phyloP scores from a whole-genome alignment of 2,113 vertebrate species.

The Toxostoma redivivum region DNA sequence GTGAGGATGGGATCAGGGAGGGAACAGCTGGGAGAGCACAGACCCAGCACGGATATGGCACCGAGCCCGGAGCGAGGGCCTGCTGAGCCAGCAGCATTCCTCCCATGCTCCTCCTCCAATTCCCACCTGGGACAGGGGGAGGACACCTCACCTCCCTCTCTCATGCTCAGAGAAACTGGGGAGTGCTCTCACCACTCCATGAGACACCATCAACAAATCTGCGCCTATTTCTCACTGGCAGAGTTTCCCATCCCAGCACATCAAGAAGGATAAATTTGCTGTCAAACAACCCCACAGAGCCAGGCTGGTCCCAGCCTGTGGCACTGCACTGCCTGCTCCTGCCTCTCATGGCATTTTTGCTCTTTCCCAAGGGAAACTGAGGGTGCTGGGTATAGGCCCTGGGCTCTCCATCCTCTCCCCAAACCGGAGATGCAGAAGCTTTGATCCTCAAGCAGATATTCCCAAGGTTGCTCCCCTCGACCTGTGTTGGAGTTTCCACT shows the following conservation, averaged over 20 bases:
- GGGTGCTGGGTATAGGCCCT: neutral
- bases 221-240: fast-evolving
- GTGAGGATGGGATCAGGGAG: fast-evolving
- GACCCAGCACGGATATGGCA: neutral
- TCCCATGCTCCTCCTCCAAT: neutral
- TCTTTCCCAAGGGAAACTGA: neutral
- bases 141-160: neutral
- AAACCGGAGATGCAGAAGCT: neutral
- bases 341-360: neutral
- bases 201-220: fast-evolving
- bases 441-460: neutral
- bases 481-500: fast-evolving
- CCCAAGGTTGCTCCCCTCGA: fast-evolving
- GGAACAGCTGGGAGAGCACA: neutral
- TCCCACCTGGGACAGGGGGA: neutral
- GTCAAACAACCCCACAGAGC: neutral
- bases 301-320: neutral
- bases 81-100: neutral
- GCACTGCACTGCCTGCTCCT: neutral
- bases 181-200: fast-evolving
- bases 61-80: neutral
- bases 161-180: fast-evolving
- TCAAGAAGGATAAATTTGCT: neutral
- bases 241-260: neutral
- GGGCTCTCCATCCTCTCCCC: neutral